phyloP scores from a whole-genome alignment of 2,113 vertebrate genomes.

The Camarhynchus parvulus region DNA sequence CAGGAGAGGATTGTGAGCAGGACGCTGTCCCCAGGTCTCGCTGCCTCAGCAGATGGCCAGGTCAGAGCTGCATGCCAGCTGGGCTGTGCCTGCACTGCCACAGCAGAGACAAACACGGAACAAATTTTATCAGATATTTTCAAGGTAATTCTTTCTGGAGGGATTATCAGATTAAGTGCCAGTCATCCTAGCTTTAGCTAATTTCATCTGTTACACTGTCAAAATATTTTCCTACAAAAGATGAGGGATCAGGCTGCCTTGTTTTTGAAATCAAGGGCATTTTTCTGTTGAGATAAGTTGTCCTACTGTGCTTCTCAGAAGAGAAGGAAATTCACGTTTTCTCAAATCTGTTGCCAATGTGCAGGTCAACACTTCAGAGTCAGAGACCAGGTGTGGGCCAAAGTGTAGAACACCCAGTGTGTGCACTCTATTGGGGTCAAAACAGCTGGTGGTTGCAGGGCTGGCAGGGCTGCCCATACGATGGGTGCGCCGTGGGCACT shows the following conservation, averaged over 20 bases:
- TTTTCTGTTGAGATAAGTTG: not conserved
- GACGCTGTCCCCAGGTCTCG: not conserved
- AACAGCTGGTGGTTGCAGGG: not conserved
- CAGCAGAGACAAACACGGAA: not conserved
- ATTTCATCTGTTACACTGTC: not conserved
- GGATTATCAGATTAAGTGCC: not conserved
- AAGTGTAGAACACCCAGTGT: fast-evolving
- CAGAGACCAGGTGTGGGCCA: not conserved
- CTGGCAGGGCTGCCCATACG: not conserved
- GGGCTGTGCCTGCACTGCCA: not conserved
- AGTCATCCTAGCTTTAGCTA: not conserved
- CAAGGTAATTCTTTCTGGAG: not conserved
- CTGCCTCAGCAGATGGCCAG: not conserved
- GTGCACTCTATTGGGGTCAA: fast-evolving
- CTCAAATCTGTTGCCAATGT: not conserved
- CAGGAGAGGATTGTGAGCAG: not conserved
- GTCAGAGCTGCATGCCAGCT: not conserved
- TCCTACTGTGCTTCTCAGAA: not conserved
- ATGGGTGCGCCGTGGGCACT: fast-evolving
- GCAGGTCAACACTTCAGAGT: not conserved
- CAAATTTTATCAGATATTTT: not conserved
- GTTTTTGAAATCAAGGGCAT: not conserved
- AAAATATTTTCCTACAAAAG: not conserved
- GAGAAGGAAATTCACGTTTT: not conserved
- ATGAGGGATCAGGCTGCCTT: not conserved